Percentiles rank a stretch among this genome's conserved stretches.
phyloP scores from a whole-genome alignment of 2,888 invertebrate species.

The Flabesymbios commensalis region DNA sequence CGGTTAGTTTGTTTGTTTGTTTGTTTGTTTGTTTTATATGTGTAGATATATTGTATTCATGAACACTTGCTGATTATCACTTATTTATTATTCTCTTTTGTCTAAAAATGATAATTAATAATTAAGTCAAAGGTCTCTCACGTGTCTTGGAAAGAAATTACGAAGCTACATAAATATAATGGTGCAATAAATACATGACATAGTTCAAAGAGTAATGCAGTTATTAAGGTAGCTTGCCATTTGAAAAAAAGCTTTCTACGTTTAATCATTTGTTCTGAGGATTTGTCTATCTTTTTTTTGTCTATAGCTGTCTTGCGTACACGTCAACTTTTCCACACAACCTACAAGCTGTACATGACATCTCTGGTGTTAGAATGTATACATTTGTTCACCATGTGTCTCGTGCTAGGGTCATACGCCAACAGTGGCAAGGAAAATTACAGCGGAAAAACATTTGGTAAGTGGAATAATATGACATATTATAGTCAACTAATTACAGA shows the following conservation, averaged over 20 bases:
- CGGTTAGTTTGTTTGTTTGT: background rate
- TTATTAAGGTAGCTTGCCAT: too few relatives aligned
- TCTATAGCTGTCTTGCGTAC: slow-evolving; percentile 55
- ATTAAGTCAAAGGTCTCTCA: too few relatives aligned
- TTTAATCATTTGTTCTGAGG: background rate
- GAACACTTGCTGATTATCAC: too few relatives aligned
- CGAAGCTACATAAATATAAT: too few relatives aligned
- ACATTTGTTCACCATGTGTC: slow-evolving; percentile 72
- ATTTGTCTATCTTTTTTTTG: background rate
- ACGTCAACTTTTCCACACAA: slow-evolving; percentile 81
- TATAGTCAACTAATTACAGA: background rate
- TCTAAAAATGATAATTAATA: too few relatives aligned
- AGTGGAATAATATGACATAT: slow-evolving; percentile 16
- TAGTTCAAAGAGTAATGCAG: too few relatives aligned
- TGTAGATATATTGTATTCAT: too few relatives aligned
- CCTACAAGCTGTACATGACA: slow-evolving; percentile 81
- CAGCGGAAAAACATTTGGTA: slow-evolving; percentile 59
- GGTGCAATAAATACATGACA: too few relatives aligned
- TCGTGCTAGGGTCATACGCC: slow-evolving; percentile 79
- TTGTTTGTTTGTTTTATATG: background rate
- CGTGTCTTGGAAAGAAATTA: too few relatives aligned
- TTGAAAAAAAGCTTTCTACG: too few relatives aligned
- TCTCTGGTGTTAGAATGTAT: slow-evolving; percentile 72
- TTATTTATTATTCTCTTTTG: too few relatives aligned
- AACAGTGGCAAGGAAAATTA: slow-evolving; percentile 72